These are phyloP conservation scores for Cyclargus thomasi DNA, from an alignment of 1,140 invertebrate species.

Conservation along the genomic window DNA sequence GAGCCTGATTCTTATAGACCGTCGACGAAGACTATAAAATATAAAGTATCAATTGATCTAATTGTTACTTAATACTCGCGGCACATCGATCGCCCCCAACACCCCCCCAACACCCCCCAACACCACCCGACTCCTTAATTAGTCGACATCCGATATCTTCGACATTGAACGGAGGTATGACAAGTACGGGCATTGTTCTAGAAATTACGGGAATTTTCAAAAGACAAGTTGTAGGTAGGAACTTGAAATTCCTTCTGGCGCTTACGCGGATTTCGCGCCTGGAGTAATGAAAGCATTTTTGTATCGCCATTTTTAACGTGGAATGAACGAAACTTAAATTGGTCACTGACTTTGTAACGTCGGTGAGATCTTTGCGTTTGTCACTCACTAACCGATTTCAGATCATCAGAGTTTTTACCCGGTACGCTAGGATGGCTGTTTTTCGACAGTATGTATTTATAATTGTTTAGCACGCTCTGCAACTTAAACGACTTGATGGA, in stretches of 20 bases:
- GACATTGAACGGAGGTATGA: background rate
- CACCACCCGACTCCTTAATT: background rate
- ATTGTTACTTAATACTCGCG: background rate
- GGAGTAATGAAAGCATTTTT: background rate
- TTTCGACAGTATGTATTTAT: no score
- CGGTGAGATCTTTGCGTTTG: no score
- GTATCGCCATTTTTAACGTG: no score
- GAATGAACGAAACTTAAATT: no score
- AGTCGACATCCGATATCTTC: background rate
- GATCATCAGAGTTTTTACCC: no score
- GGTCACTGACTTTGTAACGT: no score
- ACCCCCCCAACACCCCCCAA: background rate
- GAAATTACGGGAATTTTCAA: background rate
- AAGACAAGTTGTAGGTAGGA: no score
- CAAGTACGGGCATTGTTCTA: background rate
- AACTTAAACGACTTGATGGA: no score
- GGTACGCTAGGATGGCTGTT: no score
- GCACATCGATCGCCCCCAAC: background rate
- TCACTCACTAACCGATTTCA: no score
- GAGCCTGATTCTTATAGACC: no score
- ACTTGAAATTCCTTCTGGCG: background rate
- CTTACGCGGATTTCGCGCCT: background rate
- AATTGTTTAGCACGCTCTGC: no score
- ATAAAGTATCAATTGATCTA: background rate
- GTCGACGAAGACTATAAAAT: background rate